A percentile compares a stretch with the other conserved stretches of the same genome.
These are phyloP conservation scores for Tapirus terrestris DNA, from an alignment of 2,113 vertebrate species.

Conservation along the genomic window DNA sequence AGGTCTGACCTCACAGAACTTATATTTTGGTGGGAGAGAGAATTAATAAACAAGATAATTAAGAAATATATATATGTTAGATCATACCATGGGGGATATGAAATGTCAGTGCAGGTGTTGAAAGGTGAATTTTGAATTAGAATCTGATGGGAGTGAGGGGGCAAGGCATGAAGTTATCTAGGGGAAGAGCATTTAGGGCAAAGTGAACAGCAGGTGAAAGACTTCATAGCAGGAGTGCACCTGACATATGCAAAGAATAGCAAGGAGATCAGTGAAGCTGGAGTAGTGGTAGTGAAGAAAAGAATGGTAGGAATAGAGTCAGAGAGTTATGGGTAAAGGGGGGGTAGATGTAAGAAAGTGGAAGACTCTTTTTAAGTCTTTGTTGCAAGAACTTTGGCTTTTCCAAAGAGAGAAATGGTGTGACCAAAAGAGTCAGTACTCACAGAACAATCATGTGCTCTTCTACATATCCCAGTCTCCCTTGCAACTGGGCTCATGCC, in stretches of 20 bases:
- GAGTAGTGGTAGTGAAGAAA: no score
- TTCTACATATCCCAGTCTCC: not conserved
- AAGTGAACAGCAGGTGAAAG: not conserved
- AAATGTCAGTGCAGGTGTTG: not conserved
- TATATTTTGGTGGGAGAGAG: not conserved
- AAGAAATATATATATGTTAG: not conserved
- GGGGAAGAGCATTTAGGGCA: not conserved
- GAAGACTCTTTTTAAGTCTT: not conserved
- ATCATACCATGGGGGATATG: not conserved
- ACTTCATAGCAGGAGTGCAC: not conserved
- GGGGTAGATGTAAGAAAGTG: fast-evolving
- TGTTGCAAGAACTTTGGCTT: not conserved
- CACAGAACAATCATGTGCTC: not conserved
- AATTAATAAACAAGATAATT: not conserved
- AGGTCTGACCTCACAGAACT: not conserved
- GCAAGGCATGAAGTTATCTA: not conserved
- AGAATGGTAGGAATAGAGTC: not conserved
- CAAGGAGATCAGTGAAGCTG: not conserved
- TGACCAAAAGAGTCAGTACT: not conserved
- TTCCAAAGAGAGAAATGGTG: not conserved
- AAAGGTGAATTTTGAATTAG: not conserved
- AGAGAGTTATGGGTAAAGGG: not conserved
- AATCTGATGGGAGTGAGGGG: not conserved
- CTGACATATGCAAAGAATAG: not conserved
- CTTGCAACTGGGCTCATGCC: not conserved